A percentile compares a stretch with the other conserved stretches of the same genome.
phyloP scores from a whole-genome alignment of 2,797 vertebrate genomes.

The Podarcis lilfordi region DNA sequence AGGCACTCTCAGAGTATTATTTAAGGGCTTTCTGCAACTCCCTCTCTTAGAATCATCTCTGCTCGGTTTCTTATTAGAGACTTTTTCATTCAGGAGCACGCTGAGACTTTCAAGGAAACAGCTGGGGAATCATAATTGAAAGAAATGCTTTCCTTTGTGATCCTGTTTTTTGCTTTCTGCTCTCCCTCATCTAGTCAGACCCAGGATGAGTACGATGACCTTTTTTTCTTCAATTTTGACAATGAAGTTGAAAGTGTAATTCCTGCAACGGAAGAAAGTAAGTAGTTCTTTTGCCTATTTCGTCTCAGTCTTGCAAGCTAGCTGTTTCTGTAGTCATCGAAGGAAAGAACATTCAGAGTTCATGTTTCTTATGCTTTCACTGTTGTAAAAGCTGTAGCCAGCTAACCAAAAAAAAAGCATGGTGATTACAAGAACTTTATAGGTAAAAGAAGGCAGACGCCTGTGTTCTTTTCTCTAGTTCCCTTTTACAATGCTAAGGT shows the following conservation, averaged over 20 bases:
- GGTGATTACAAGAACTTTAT: neutral
- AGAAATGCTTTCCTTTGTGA: constrained; percentile 50
- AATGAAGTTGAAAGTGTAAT: constrained; percentile 79
- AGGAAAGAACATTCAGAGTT: neutral
- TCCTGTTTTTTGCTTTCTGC: constrained; percentile 72
- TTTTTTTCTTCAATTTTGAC: constrained; percentile 78
- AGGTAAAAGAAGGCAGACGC: neutral
- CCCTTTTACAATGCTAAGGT: neutral
- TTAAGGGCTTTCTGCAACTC: constrained; percentile 72
- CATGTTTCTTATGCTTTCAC: neutral
- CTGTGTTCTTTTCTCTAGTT: neutral
- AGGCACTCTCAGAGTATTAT: constrained; percentile 73
- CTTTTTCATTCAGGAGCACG: constrained; percentile 12
- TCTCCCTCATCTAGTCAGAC: constrained; percentile 62
- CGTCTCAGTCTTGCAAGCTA: neutral
- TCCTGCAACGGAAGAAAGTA: constrained; percentile 77
- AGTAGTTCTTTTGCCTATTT: constrained; percentile 53
- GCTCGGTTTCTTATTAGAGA: constrained; percentile 26
- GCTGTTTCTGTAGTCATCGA: neutral
- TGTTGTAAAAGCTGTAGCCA: neutral
- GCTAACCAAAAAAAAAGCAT: neutral
- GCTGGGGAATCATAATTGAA: constrained; percentile 43
- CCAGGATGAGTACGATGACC: constrained; percentile 79
- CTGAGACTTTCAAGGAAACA: neutral
- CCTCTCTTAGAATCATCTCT: constrained; percentile 37